Percentiles rank a stretch among this genome's conserved stretches.
Evolutionary conservation across 2,797 vertebrate species (phyloP).

Genomic region (Diceros bicornis): DNA sequence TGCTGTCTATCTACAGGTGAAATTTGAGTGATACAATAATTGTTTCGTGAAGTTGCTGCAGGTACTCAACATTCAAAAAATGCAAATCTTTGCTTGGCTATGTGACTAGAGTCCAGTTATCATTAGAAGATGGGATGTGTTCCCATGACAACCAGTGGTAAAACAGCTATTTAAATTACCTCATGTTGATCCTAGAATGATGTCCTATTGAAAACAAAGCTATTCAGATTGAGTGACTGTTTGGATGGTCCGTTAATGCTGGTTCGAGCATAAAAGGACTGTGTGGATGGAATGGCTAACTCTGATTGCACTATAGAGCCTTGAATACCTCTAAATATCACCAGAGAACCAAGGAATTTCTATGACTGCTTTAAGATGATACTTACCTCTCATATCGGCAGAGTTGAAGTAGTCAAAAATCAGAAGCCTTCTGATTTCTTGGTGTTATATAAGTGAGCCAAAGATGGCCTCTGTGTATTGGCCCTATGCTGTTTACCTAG

Average conservation of each 20-base stretch:
- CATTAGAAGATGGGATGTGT: conserved; percentile 32
- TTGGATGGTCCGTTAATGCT: neutral
- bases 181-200: conserved; percentile 4
- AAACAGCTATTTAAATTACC: conserved; percentile 20
- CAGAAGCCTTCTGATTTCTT: neutral
- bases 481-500: neutral
- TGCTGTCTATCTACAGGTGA: neutral
- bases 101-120: neutral
- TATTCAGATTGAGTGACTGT: neutral
- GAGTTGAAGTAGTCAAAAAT: neutral
- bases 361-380: neutral
- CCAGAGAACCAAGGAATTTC: neutral
- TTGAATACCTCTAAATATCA: neutral
- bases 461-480: neutral
- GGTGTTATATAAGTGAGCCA: neutral
- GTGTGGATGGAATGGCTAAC: neutral
- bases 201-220: neutral
- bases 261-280: conserved; percentile 22
- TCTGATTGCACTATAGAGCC: neutral
- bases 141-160: neutral
- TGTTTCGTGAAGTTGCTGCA: neutral
- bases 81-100: neutral
- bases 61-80: conserved; percentile 14
- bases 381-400: neutral
- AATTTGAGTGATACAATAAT: neutral